These are phyloP conservation scores for Limnephilus auricula DNA, from an alignment of 2,888 invertebrate species.

Conservation along the genomic window DNA sequence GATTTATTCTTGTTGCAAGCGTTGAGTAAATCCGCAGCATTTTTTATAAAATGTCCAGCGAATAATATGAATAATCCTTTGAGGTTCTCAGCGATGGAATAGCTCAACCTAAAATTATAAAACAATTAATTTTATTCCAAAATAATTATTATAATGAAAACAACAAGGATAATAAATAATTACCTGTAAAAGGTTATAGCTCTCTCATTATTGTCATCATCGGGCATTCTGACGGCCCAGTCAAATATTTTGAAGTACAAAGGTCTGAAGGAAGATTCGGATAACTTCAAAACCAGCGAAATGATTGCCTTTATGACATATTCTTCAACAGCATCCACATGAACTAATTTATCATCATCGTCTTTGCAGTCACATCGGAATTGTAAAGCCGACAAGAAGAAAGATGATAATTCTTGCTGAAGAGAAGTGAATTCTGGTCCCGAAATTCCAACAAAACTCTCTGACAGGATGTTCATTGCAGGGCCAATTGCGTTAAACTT, in stretches of 20 bases:
- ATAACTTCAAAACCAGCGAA: conserved; percentile 89
- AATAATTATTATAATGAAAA: not conserved
- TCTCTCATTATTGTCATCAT: conserved; percentile 80
- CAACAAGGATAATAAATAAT: conserved; percentile 67
- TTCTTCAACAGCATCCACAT: conserved; percentile 82
- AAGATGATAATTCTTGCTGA: conserved; percentile 83
- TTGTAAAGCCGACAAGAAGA: conserved; percentile 86
- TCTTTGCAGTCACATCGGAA: conserved; percentile 79
- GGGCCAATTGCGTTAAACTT: conserved; percentile 81
- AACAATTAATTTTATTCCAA: not conserved
- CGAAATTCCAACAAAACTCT: conserved; percentile 82
- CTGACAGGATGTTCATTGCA: conserved; percentile 86
- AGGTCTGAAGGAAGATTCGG: conserved; percentile 92
- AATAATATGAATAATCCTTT: conserved; percentile 94
- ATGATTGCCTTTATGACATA: conserved; percentile 88
- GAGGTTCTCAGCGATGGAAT: conserved; percentile 87
- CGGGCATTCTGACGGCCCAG: conserved; percentile 86
- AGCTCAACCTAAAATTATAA: conserved; percentile 80
- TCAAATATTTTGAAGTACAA: conserved; percentile 91
- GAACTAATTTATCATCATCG: conserved; percentile 69
- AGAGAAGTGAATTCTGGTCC: conserved; percentile 81
- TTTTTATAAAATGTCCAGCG: conserved; percentile 89
- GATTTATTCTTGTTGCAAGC: conserved; percentile 82
- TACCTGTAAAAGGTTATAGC: conserved; percentile 90
- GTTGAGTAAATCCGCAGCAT: conserved; percentile 86